These are phyloP conservation scores for Perognathus longimembris DNA, from an alignment of 2,113 vertebrate species.

Conservation along the genomic window DNA sequence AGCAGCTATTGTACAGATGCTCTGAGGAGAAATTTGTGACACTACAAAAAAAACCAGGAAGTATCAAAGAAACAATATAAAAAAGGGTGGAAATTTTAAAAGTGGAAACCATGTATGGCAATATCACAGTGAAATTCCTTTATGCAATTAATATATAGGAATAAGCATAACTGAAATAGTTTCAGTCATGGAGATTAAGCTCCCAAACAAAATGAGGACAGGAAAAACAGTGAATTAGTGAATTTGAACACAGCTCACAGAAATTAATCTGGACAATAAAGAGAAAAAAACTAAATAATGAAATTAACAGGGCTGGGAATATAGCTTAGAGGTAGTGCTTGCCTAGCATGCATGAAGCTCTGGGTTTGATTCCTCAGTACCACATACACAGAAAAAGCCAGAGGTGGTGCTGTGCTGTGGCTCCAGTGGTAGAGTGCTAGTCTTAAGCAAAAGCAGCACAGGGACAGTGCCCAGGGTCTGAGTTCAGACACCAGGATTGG, in stretches of 20 bases:
- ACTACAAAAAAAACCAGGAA: background rate
- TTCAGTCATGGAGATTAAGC: background rate
- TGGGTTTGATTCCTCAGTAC: too few species aligned
- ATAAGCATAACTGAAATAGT: background rate
- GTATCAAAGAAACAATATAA: background rate
- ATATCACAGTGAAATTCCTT: background rate
- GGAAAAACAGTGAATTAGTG: background rate
- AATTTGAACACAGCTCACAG: background rate
- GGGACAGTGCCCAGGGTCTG: too few species aligned
- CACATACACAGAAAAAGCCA: too few species aligned
- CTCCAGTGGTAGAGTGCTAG: too few species aligned
- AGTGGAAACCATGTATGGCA: background rate
- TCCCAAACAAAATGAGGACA: constrained; percentile 6
- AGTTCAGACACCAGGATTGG: too few species aligned
- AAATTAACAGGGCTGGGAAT: too few species aligned
- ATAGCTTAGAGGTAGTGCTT: too few species aligned
- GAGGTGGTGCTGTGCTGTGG: too few species aligned
- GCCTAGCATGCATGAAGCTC: too few species aligned
- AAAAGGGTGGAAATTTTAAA: constrained; percentile 24
- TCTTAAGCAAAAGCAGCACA: too few species aligned
- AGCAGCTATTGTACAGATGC: background rate
- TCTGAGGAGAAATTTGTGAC: background rate
- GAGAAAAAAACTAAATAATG: too few species aligned
- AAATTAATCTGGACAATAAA: background rate
- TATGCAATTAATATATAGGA: background rate